phyloP scores from a whole-genome alignment of 2,888 invertebrate species.

The Chloroclysta siterata region DNA sequence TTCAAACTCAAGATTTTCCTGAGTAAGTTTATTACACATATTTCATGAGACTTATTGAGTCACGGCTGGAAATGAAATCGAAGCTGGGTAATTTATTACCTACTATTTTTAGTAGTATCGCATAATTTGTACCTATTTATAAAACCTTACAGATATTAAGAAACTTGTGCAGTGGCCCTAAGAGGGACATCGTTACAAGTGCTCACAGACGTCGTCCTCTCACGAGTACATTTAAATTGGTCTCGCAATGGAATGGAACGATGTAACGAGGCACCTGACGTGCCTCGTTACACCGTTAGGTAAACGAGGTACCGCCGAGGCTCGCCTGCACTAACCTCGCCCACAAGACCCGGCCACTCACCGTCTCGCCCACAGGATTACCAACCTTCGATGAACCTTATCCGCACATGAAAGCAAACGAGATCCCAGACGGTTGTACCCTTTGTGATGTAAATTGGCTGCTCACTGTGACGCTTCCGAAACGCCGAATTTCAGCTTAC shows the following conservation, averaged over 20 bases:
- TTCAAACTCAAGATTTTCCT: neutral
- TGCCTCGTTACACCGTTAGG: neutral
- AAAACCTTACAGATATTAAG: too few relatives aligned
- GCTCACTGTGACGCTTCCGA: conserved; percentile 7
- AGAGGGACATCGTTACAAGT: conserved; percentile 4
- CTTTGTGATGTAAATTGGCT: conserved; percentile 12
- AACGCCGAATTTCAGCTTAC: neutral
- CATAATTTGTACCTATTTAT: too few relatives aligned
- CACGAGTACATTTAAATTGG: conserved; percentile 4
- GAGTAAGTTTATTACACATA: neutral
- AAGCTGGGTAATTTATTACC: neutral
- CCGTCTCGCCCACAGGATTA: neutral
- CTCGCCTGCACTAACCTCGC: neutral
- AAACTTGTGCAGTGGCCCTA: neutral
- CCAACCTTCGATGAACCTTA: neutral
- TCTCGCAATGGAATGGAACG: neutral
- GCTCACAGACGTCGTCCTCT: neutral
- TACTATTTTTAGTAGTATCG: too few relatives aligned
- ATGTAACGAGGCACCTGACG: neutral
- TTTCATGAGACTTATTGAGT: neutral
- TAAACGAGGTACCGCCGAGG: neutral
- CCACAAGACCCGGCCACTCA: neutral
- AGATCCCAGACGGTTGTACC: conserved; percentile 3
- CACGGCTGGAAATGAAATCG: neutral
- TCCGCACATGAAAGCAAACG: neutral